Evolutionary conservation across 2,888 invertebrate species (phyloP).

Genomic region (Aspidiotus destructor): DNA sequence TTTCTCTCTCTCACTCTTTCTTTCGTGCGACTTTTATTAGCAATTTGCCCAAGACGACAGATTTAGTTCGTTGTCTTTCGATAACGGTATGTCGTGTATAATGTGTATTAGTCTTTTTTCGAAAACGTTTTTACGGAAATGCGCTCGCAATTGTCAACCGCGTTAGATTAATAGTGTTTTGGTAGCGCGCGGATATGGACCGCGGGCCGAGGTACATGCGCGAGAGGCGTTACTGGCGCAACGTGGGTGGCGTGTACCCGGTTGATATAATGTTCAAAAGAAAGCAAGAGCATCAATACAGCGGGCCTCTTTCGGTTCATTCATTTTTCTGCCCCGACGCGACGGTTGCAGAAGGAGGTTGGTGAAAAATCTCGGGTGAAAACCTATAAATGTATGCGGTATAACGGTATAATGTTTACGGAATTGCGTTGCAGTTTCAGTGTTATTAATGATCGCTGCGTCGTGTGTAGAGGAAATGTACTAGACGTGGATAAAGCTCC

Average conservation of each 20-base stretch:
- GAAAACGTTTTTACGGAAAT: constrained; percentile 18
- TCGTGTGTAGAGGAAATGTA: too few species aligned
- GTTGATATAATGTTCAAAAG: not conserved
- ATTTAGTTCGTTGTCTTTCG: constrained; percentile 32
- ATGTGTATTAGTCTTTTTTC: not conserved
- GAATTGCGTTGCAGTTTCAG: too few species aligned
- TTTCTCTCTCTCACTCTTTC: not conserved
- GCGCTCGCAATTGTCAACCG: constrained; percentile 26
- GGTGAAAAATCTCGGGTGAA: too few species aligned
- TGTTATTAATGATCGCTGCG: too few species aligned
- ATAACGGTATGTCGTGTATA: not conserved
- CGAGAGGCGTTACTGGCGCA: constrained; percentile 15
- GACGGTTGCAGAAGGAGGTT: too few species aligned
- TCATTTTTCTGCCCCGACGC: too few species aligned
- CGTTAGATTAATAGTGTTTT: constrained; percentile 27
- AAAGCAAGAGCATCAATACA: too few species aligned
- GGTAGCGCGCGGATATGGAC: not conserved
- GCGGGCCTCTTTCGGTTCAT: too few species aligned
- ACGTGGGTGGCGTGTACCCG: constrained; percentile 22
- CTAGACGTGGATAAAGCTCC: too few species aligned
- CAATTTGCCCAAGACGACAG: constrained; percentile 32
- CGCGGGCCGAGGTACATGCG: not conserved
- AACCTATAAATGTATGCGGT: too few species aligned
- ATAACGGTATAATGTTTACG: too few species aligned
- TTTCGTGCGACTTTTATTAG: constrained; percentile 24